phyloP scores from a whole-genome alignment of 2,113 vertebrate species.

The Microcebus lehilahytsara region DNA sequence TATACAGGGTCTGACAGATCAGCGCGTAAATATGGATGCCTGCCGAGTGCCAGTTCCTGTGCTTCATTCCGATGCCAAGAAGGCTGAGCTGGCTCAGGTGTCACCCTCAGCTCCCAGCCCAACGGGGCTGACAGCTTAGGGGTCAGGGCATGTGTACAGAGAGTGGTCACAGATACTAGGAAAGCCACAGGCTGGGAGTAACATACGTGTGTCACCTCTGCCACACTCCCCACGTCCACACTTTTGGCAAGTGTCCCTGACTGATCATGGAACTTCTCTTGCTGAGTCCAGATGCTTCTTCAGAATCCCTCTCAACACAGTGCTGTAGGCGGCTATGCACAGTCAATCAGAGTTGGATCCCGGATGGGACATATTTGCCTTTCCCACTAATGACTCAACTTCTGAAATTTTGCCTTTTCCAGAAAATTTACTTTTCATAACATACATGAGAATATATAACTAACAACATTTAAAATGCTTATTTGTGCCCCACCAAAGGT shows the following conservation, averaged over 20 bases:
- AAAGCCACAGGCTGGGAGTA: background rate
- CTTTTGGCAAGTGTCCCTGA: background rate
- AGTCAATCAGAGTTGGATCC: background rate
- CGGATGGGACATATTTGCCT: background rate
- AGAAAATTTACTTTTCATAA: background rate
- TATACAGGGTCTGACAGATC: background rate
- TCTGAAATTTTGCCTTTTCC: slow-evolving; percentile 6
- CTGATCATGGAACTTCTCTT: background rate
- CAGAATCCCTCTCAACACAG: background rate
- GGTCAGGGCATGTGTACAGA: background rate
- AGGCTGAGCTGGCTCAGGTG: background rate
- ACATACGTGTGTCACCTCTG: background rate
- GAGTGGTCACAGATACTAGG: background rate
- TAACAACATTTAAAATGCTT: background rate
- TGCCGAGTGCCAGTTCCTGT: no score
- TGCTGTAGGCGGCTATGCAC: background rate
- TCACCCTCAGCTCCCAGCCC: background rate
- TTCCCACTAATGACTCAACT: background rate
- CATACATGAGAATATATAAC: background rate
- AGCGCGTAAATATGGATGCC: background rate
- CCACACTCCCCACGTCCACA: background rate
- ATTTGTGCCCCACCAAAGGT: background rate
- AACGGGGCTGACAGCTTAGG: background rate
- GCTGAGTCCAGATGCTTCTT: background rate
- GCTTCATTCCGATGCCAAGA: background rate